Evolutionary conservation across 1,140 invertebrate species (phyloP).

Genomic region (Oryctes rhinoceros): DNA sequence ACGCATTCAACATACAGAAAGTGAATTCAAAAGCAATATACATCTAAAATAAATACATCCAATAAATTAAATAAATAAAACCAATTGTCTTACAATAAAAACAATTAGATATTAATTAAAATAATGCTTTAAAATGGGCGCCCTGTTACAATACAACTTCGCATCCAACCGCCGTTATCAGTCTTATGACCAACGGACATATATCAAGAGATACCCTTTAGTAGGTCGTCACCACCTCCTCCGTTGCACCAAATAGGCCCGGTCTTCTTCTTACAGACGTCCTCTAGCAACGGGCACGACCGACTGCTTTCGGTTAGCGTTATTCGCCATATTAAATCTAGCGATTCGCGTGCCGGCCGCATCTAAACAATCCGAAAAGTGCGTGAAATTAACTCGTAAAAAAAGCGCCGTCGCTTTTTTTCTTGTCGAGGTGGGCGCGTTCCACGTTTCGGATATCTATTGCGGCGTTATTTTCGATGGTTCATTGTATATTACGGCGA

Average conservation of each 20-base stretch:
- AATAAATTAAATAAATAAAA: too few species aligned
- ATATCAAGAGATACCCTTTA: slow-evolving; percentile 18
- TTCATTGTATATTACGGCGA: not conserved
- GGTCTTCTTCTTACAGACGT: not conserved
- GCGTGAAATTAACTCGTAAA: slow-evolving; percentile 44
- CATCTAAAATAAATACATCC: too few species aligned
- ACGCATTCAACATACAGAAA: too few species aligned
- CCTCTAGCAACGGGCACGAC: not conserved
- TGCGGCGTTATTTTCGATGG: slow-evolving; percentile 1
- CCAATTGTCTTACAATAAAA: too few species aligned
- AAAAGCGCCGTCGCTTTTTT: slow-evolving; percentile 35
- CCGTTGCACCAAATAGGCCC: not conserved
- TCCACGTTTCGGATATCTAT: slow-evolving; percentile 9
- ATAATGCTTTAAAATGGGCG: too few species aligned
- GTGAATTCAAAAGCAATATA: too few species aligned
- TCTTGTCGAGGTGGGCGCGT: slow-evolving; percentile 40
- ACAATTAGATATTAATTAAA: too few species aligned
- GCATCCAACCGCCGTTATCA: too few species aligned
- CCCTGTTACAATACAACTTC: too few species aligned
- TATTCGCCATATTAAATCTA: slow-evolving; percentile 41
- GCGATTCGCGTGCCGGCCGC: slow-evolving; percentile 38
- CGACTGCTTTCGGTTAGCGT: slow-evolving; percentile 41
- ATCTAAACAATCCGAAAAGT: slow-evolving; percentile 44
- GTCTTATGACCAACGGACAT: not conserved
- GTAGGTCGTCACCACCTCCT: not conserved